A percentile compares a stretch with the other conserved stretches of the same genome.
Evolutionary conservation across 2,113 vertebrate genomes (phyloP).

Genomic region (Empidonax traillii): DNA sequence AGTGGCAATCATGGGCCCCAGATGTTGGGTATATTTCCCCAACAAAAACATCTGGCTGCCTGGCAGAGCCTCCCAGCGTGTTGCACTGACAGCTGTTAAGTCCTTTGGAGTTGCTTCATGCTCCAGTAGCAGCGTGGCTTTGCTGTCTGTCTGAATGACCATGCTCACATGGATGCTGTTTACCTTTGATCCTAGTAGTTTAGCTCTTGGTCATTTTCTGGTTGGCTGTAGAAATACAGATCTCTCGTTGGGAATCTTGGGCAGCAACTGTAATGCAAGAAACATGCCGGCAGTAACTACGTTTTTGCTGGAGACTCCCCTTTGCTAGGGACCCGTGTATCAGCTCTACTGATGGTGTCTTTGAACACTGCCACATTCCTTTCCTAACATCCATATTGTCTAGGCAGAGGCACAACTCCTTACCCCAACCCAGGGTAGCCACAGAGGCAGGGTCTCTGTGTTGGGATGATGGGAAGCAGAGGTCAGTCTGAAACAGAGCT

Average conservation of each 20-base stretch:
- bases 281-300: background rate
- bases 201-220: background rate
- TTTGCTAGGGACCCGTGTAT: background rate
- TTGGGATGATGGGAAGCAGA: background rate
- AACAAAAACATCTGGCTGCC: constrained; percentile 52
- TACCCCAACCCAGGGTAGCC: background rate
- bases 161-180: background rate
- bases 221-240: background rate
- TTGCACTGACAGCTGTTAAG: constrained; percentile 4
- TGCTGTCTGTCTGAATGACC: background rate
- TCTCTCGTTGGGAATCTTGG: background rate
- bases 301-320: background rate
- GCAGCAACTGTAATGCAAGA: background rate
- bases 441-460: rapidly evolving
- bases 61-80: constrained; percentile 14
- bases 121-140: background rate
- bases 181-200: background rate
- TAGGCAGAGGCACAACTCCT: background rate
- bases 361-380: background rate
- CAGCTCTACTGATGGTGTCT: rapidly evolving
- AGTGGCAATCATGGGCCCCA: background rate
- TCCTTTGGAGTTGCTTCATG: background rate
- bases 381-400: background rate
- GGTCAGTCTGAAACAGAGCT: background rate
- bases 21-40: background rate